These are phyloP conservation scores for Cephus spinipes DNA, from an alignment of 2,888 invertebrate genomes.

Conservation along the genomic window DNA sequence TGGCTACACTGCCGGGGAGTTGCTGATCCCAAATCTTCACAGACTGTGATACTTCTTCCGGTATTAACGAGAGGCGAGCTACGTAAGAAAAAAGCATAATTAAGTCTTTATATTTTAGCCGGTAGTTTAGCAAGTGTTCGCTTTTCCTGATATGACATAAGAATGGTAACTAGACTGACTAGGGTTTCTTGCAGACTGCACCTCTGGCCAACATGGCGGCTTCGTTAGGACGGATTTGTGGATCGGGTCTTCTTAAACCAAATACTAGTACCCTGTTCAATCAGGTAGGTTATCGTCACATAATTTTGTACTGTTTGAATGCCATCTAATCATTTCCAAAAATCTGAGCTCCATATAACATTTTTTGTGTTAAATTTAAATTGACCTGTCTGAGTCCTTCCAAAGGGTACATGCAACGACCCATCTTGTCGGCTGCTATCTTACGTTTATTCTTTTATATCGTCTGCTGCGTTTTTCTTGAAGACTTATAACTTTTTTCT, in stretches of 20 bases:
- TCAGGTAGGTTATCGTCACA: constrained; percentile 73
- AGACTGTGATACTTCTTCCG: not conserved
- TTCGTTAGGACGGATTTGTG: constrained; percentile 86
- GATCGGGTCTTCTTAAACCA: constrained; percentile 84
- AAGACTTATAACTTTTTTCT: not conserved
- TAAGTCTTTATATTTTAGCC: not conserved
- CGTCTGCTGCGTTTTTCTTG: constrained; percentile 15
- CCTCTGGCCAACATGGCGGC: constrained; percentile 83
- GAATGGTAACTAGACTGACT: constrained; percentile 35
- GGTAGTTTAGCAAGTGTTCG: not conserved
- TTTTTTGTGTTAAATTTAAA: not conserved
- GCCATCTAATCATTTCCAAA: not conserved
- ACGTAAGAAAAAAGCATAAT: not conserved
- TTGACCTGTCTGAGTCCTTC: not conserved
- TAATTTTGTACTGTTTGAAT: not conserved
- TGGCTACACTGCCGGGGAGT: not conserved
- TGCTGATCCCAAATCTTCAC: not conserved
- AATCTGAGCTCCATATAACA: not conserved
- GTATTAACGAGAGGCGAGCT: not conserved
- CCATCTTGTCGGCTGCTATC: constrained; percentile 58
- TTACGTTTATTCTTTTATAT: constrained; percentile 23
- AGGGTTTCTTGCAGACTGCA: constrained; percentile 51
- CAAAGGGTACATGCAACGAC: constrained; percentile 3
- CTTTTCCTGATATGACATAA: not conserved
- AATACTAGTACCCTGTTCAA: constrained; percentile 75